Evolutionary conservation across 2,888 invertebrate genomes (phyloP), one percentile per base, ranked within the genome.

Genomic region (Caenorhabditis plicata): DNA sequence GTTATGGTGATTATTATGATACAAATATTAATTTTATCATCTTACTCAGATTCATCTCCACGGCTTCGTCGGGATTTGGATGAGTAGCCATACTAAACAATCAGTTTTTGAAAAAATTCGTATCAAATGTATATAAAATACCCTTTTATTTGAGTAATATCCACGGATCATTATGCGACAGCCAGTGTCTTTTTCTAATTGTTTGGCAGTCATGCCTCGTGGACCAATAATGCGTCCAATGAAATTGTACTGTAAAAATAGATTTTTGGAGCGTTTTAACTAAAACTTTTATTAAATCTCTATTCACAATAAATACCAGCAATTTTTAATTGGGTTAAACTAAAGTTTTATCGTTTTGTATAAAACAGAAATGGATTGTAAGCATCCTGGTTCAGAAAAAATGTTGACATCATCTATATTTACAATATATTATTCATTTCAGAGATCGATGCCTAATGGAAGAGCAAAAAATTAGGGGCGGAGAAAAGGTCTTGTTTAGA

Each of bases 121-220:
- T 42, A n/a, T n/a, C n/a, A n/a, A n/a, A n/a, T n/a, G n/a, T n/a
- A n/a, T n/a, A n/a, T n/a, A 42, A 32, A 23, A 19, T n/a, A 43
- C 43, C 4, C 46, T 55, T 29, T 54, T 61, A 25, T 61, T 61
- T 4, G 61, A 61, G 33, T 61, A 25, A n/a, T 25, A 39, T 35
- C 61, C 61, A 27, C 61, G 51, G n/a, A 61, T 56, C 98, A 98
- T 98, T 82, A 98, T 96, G 88, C 98, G 98, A 86, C 98, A 99
- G 78, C 96, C 96, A 80, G 98, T 98, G 87, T 96, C 96, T 85
- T 95, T 93, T 85, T 98, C 98, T 83, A 98, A 86, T 86, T 98
- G 96, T 86, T 99, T 98, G 47, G 98, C 96, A 73, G 98, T 98
- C 96, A 98, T 98, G 75, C 98, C 98, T 80, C 98, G 88, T 73